These are phyloP conservation scores for Zosterops borbonicus DNA, from an alignment of 2,113 vertebrate species.

Conservation along the genomic window DNA sequence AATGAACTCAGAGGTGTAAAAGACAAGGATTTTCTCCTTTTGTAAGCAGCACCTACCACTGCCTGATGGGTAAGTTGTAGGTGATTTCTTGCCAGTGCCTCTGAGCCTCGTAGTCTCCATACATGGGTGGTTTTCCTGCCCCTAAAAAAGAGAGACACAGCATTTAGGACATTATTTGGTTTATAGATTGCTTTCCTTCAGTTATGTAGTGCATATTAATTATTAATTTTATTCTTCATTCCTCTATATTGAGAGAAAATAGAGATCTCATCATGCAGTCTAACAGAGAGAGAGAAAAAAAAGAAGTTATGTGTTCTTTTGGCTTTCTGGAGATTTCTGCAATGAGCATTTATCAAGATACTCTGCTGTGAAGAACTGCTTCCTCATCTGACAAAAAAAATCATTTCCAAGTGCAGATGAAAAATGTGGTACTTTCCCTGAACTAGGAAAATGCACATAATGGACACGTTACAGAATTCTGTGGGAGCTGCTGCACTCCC, in stretches of 20 bases:
- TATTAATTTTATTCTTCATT: not conserved
- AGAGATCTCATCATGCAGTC: not conserved
- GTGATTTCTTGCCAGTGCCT: slow-evolving; percentile 99
- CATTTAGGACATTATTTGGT: not conserved
- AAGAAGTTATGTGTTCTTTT: not conserved
- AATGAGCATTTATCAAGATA: slow-evolving; percentile 54
- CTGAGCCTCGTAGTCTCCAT: slow-evolving; percentile 98
- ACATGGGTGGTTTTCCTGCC: slow-evolving; percentile 89
- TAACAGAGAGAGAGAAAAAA: not conserved
- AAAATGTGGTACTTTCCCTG: slow-evolving; percentile 21
- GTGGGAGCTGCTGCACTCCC: not conserved
- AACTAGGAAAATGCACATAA: not conserved
- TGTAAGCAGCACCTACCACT: slow-evolving; percentile 80
- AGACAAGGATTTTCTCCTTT: not conserved
- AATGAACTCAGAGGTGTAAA: not conserved
- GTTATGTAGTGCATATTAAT: not conserved
- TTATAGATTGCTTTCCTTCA: not conserved
- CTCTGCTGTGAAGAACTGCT: slow-evolving; percentile 13
- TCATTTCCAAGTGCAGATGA: slow-evolving; percentile 42
- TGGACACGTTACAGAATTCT: not conserved
- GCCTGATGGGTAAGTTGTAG: slow-evolving; percentile 86
- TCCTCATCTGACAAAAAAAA: slow-evolving; percentile 40
- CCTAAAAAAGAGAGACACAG: slow-evolving; percentile 73
- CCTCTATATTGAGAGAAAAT: not conserved
- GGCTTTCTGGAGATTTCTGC: slow-evolving; percentile 38